A percentile compares a stretch with the other conserved stretches of the same genome.
Evolutionary conservation across 1,140 invertebrate genomes (phyloP).

Genomic region (Anoplolepis gracilipes): DNA sequence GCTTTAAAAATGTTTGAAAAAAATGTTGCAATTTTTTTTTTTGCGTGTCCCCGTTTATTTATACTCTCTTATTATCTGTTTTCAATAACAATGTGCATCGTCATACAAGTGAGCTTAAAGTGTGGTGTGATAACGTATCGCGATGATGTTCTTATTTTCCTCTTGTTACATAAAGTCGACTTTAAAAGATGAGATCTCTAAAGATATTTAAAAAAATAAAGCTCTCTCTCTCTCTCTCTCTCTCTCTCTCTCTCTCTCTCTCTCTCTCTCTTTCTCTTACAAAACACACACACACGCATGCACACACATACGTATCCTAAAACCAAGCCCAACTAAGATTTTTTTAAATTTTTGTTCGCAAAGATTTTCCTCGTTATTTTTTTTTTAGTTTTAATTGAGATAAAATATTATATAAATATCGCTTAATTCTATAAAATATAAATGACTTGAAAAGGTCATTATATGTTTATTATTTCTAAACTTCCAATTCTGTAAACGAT

Average conservation of each 20-base stretch:
- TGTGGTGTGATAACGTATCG: constrained; percentile 13
- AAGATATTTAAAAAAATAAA: too few relatives aligned
- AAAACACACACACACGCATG: too few relatives aligned
- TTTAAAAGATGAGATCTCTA: not conserved
- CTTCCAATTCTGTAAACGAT: not conserved
- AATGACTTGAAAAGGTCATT: not conserved
- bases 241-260: too few relatives aligned
- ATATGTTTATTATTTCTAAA: not conserved
- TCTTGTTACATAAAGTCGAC: not conserved
- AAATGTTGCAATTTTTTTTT: not conserved
- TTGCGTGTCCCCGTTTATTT: not conserved
- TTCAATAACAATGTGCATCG: not conserved
- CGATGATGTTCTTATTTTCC: not conserved
- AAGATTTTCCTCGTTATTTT: not conserved
- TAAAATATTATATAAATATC: not conserved
- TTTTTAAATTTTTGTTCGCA: not conserved
- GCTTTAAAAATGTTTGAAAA: not conserved
- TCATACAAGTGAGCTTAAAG: not conserved
- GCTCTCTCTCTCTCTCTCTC: too few relatives aligned
- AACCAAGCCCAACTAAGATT: not conserved
- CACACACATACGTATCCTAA: not conserved
- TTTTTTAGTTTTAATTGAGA: not conserved
- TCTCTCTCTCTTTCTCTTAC: too few relatives aligned
- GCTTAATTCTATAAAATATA: not conserved
- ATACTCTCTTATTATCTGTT: not conserved